Conservation (phyloP, 2,113 vertebrate species). For the Pithys albifrons region DNA sequence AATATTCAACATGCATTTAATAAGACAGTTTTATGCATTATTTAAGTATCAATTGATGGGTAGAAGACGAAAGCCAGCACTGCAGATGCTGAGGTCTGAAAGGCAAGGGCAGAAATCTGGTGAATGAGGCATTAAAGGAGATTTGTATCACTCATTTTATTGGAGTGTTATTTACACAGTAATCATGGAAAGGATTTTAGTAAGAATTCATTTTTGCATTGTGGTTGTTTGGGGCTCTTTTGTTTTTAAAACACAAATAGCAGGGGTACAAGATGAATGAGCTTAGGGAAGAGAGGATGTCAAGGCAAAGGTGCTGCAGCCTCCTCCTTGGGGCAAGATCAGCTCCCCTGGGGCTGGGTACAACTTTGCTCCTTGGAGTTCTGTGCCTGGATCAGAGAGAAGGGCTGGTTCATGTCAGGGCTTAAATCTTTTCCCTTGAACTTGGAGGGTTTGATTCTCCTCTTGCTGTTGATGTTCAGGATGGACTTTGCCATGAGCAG, state of each 20-base stretch:
- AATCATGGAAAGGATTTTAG: not conserved
- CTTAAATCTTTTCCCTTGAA: not conserved
- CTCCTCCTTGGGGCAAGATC: not conserved
- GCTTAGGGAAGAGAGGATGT: not conserved
- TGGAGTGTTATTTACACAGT: constrained; percentile 26
- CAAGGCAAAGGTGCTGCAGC: not conserved
- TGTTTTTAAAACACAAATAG: not conserved
- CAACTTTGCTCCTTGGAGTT: not conserved
- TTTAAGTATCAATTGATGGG: constrained; percentile 67
- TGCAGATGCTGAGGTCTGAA: constrained; percentile 20
- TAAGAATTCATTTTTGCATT: not conserved
- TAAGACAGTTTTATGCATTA: constrained; percentile 73
- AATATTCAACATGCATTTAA: constrained; percentile 73
- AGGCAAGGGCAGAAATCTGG: constrained; percentile 38
- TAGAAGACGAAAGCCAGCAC: not conserved
- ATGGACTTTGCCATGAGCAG: not conserved
- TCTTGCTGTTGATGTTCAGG: not conserved
- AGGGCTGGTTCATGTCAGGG: too few relatives aligned
- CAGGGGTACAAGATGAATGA: not conserved
- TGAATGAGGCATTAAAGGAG: constrained; percentile 24
- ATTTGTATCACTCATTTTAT: not conserved
- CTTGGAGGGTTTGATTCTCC: not conserved
- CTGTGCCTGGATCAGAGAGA: not conserved
- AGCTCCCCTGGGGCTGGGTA: not conserved
- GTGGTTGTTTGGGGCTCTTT: not conserved